These are phyloP conservation scores for Todiramphus chloris DNA, from an alignment of 2,113 vertebrate species.

Conservation along the genomic window DNA sequence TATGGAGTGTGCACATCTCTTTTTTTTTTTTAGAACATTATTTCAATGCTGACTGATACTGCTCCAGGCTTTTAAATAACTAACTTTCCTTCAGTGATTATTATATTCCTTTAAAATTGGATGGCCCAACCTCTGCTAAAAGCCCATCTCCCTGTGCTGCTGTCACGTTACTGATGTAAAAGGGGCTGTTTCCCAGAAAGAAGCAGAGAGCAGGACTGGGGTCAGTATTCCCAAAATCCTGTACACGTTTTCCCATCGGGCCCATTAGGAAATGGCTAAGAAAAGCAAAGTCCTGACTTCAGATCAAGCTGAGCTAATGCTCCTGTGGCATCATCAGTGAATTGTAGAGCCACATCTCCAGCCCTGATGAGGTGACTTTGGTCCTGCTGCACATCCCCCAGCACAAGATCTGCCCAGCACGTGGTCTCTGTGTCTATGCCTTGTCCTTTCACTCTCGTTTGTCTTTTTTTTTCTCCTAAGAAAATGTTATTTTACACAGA, in stretches of 20 bases:
- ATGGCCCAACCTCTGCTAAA: background rate
- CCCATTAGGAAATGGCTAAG: background rate
- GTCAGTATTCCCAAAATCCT: background rate
- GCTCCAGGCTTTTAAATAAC: background rate
- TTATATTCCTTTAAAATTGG: background rate
- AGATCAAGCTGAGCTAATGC: background rate
- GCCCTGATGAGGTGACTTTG: background rate
- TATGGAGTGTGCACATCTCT: background rate
- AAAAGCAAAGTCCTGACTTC: background rate
- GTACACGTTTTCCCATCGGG: background rate
- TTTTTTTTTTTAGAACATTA: background rate
- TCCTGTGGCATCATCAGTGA: accelerated
- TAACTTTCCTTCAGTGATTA: background rate
- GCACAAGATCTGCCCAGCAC: background rate
- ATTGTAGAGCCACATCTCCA: background rate
- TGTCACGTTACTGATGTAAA: background rate
- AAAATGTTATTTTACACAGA: background rate
- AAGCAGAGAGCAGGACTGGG: background rate
- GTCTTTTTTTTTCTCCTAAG: background rate
- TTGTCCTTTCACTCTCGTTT: background rate
- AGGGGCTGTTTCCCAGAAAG: background rate
- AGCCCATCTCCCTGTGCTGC: background rate
- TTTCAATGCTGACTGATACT: background rate
- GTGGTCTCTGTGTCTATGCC: background rate
- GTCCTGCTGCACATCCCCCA: background rate